Evolutionary conservation across 2,113 vertebrate species (phyloP).

Genomic region (Siniperca knerii): DNA sequence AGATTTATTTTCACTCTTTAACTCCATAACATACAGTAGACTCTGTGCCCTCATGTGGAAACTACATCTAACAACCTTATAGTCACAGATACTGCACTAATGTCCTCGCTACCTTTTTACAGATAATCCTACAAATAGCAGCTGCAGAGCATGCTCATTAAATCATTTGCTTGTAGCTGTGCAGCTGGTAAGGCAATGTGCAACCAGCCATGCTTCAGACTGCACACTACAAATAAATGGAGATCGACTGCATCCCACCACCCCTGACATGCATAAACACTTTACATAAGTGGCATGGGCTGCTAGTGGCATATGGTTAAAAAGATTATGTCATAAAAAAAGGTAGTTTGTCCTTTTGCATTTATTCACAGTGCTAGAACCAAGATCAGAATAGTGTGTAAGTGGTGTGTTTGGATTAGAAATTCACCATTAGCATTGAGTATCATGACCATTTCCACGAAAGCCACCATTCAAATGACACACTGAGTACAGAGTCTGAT

Average conservation of each 20-base stretch:
- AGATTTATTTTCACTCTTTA: constrained; percentile 30
- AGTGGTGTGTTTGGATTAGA: not conserved
- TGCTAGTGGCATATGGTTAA: constrained; percentile 21
- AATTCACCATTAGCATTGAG: constrained; percentile 4
- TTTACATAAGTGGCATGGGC: constrained; percentile 25
- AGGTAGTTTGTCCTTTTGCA: not conserved
- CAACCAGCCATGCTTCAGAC: constrained; percentile 53
- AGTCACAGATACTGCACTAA: constrained; percentile 54
- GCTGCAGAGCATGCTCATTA: constrained; percentile 58
- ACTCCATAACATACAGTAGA: not conserved
- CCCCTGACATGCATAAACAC: constrained; percentile 41
- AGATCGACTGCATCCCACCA: constrained; percentile 32
- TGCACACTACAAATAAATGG: constrained; percentile 46
- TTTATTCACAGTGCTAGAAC: not conserved
- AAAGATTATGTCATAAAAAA: not conserved
- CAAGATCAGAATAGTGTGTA: not conserved
- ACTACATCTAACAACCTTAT: constrained; percentile 47
- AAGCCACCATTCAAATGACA: constrained; percentile 3
- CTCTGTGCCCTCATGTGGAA: constrained; percentile 55
- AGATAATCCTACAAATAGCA: constrained; percentile 54
- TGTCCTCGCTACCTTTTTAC: constrained; percentile 53
- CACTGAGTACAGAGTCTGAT: constrained; percentile 1
- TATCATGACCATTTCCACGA: not conserved
- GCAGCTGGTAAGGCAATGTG: constrained; percentile 48
- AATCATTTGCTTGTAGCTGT: constrained; percentile 51